Evolutionary conservation across 1,140 invertebrate genomes (phyloP), one percentile per base, ranked within the genome.

Genomic region (Penaeus indicus): DNA sequence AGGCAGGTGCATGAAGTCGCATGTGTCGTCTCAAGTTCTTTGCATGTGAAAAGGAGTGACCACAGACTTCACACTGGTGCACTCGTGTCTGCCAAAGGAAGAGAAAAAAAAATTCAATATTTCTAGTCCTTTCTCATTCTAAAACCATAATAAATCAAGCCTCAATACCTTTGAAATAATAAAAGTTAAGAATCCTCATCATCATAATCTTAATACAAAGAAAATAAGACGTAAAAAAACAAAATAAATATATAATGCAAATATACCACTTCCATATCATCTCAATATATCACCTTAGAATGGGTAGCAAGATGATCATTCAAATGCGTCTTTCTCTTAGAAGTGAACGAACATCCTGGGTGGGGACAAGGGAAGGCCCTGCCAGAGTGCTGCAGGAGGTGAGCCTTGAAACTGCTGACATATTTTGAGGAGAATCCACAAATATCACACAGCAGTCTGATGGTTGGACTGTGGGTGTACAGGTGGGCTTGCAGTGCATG

Each of bases 371-470:
- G 93, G 89, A 94, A 94, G 18, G 93, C 93, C 61, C 94, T 93
- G 0, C 94, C 94, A 0, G 94, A 94, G 89, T 95, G 94, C 32
- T 93, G 92, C 0, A 94, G 91, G 77, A 93, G 93, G 89, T 95
- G 94, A 2, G 94, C 94, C 91, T 94, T 94, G 32, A 95, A 92
- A 32, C 94, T 94, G 91, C 94, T 94, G 90, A 94, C 94, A 86
- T 95, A 94, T 1, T 94, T 94, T 7, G 94, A 95, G 61, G 94
- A 93, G 72, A 93, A 94, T 18, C 94, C 95, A 92, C 95, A 95
- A 38, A 95, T 93, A 91, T 95, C 94, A 92, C 95, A 95, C 22
- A 95, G 92, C 92, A 94, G 94, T 72, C 94, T 94, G 90, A 95
- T 95, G 32, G 93, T 93, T 11, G 93, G 92, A 86, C 93, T 94